These are phyloP conservation scores for Rhyzopertha dominica DNA, from an alignment of 1,140 invertebrate genomes.

Conservation along the genomic window DNA sequence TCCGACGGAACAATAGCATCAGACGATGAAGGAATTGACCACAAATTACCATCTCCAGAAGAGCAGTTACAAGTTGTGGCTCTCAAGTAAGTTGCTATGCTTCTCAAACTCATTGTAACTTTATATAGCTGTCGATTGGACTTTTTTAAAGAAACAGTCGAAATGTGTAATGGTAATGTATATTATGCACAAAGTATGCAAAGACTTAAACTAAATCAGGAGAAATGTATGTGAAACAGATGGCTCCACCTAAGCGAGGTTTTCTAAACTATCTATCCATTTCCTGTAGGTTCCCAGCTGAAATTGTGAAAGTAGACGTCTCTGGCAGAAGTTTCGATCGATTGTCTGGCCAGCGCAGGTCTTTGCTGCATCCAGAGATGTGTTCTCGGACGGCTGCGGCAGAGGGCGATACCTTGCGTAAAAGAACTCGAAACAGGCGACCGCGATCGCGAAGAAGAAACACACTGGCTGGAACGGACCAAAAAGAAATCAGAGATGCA, in stretches of 20 bases:
- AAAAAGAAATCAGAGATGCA: conserved; percentile 77
- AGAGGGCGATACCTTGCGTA: conserved; percentile 51
- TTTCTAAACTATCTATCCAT: conserved; percentile 11
- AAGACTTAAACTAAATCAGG: no score
- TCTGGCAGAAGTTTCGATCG: conserved; percentile 79
- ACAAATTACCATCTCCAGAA: conserved; percentile 75
- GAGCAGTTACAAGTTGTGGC: conserved; percentile 74
- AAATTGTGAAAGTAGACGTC: conserved; percentile 81
- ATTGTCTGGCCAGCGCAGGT: conserved; percentile 77
- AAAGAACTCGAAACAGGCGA: conserved; percentile 67
- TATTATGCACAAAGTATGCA: no score
- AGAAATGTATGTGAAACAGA: not conserved
- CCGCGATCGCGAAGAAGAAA: conserved; percentile 75
- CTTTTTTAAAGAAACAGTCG: no score
- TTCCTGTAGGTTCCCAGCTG: conserved; percentile 84
- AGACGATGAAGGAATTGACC: conserved; percentile 69
- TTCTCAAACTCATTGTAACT: no score
- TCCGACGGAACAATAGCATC: conserved; percentile 50
- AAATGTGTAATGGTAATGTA: no score
- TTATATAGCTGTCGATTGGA: no score
- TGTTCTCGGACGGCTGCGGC: conserved; percentile 45
- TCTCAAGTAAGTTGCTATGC: conserved; percentile 68
- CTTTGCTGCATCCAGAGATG: conserved; percentile 55
- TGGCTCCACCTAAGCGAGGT: not conserved
- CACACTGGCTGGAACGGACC: conserved; percentile 83